A percentile compares a stretch with the other conserved stretches of the same genome.
phyloP scores from a whole-genome alignment of 2,888 invertebrate species.

The Leptogaster cylindrica region DNA sequence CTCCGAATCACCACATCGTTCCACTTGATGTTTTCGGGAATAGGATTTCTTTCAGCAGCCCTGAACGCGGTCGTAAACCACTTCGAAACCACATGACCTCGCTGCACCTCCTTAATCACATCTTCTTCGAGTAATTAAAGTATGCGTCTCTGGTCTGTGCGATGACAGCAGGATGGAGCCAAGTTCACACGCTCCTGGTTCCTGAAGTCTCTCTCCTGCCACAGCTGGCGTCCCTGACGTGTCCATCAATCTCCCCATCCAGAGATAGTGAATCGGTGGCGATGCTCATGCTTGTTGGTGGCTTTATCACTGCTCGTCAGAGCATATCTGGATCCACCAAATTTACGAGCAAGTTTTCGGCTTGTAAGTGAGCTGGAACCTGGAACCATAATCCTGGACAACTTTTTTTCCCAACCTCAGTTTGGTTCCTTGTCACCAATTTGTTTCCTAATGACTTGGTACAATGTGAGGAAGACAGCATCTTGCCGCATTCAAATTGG shows the following conservation, averaged over 20 bases:
- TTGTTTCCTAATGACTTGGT: slow-evolving; percentile 29
- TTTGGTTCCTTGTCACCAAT: slow-evolving; percentile 24
- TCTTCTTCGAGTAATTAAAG: slow-evolving; percentile 22
- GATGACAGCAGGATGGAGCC: slow-evolving; percentile 5
- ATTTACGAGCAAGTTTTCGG: slow-evolving; percentile 22
- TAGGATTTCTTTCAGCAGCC: neutral
- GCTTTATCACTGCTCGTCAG: neutral
- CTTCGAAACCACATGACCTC: slow-evolving; percentile 5
- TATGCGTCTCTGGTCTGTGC: slow-evolving; percentile 10
- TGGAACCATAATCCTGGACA: slow-evolving; percentile 18
- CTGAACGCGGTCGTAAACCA: neutral
- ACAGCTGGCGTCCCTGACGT: slow-evolving; percentile 15
- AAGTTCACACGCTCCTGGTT: slow-evolving; percentile 24
- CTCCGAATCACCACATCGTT: neutral
- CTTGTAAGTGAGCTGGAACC: slow-evolving; percentile 20
- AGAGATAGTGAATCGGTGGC: neutral
- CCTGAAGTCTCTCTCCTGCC: slow-evolving; percentile 3
- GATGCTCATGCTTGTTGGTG: neutral
- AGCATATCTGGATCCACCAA: slow-evolving; percentile 18
- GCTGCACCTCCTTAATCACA: neutral
- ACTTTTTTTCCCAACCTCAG: slow-evolving; percentile 10
- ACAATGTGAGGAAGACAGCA: neutral
- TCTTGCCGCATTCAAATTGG: neutral
- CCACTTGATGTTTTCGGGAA: no score
- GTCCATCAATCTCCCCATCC: slow-evolving; percentile 20